Percentiles rank a stretch among this genome's conserved stretches.
These are phyloP conservation scores for Denticeps clupeoides DNA, from an alignment of 2,797 vertebrate species.

Conservation along the genomic window DNA sequence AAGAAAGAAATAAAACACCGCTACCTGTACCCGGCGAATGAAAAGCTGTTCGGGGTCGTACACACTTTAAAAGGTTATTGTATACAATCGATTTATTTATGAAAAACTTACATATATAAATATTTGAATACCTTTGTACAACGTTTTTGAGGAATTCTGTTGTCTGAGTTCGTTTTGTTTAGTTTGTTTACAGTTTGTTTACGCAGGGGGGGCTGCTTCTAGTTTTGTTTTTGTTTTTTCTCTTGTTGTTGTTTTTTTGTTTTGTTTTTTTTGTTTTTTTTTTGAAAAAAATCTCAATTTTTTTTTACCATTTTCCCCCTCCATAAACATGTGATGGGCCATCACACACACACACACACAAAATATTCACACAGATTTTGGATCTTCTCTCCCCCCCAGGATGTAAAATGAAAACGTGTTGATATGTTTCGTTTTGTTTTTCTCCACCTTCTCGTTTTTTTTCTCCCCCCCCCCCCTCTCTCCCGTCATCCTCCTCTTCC, in stretches of 20 bases:
- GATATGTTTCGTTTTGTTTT: conserved; percentile 38
- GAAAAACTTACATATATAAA: conserved; percentile 99
- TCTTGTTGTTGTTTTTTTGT: too few species aligned
- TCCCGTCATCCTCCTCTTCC: not conserved
- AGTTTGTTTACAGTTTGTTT: conserved; percentile 52
- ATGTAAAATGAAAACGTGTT: conserved; percentile 31
- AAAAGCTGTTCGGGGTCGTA: conserved; percentile 61
- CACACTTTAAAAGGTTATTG: conserved; percentile 63
- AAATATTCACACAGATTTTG: conserved; percentile 31
- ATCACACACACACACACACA: conserved; percentile 43
- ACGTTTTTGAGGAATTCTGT: conserved; percentile 75
- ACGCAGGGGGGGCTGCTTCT: conserved; percentile 56
- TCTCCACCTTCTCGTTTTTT: conserved; percentile 53
- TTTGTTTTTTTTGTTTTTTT: too few species aligned
- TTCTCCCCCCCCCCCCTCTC: conserved; percentile 2
- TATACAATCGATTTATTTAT: conserved; percentile 99
- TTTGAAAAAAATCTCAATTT: too few species aligned
- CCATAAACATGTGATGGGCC: conserved; percentile 41
- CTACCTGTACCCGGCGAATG: conserved; percentile 47
- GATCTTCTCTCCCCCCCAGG: too few species aligned
- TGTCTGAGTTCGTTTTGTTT: too few species aligned
- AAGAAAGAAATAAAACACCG: too few species aligned
- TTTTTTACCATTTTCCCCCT: too few species aligned
- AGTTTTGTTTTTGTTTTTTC: too few species aligned
- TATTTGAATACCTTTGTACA: conserved; percentile 98